Evolutionary conservation across 92 coral and sea anemone species (phyloP).

Genomic region (Epizoanthus stellaris): DNA sequence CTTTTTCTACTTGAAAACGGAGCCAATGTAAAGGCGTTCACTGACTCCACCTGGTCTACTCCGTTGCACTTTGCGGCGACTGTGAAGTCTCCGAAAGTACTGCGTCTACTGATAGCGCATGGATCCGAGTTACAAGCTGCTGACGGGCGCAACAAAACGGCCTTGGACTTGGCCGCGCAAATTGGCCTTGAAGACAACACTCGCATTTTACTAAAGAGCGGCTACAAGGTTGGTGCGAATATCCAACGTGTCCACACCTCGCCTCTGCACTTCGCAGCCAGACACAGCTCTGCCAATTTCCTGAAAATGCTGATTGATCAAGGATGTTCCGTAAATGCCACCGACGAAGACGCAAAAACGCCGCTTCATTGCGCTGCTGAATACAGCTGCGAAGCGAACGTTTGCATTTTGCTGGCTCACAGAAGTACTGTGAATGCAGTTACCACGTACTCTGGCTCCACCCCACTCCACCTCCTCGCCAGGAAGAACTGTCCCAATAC

Average conservation of each 20-base stretch:
- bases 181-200: constrained; percentile 28
- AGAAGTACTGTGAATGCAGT: constrained; percentile 27
- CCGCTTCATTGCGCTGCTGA: constrained; percentile 41
- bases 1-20: constrained; percentile 34
- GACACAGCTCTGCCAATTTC: constrained; percentile 30
- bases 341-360: constrained; percentile 20
- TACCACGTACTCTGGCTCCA: constrained; percentile 11
- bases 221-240: neutral
- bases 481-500: constrained; percentile 32
- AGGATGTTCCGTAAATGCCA: constrained; percentile 31
- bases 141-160: constrained; percentile 24
- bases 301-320: constrained; percentile 25
- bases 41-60: constrained; percentile 37
- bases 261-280: constrained; percentile 31
- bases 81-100: constrained; percentile 12
- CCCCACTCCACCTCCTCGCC: constrained; percentile 30
- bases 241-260: neutral
- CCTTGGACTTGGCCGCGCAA: constrained; percentile 33
- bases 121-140: constrained; percentile 29
- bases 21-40: constrained; percentile 34
- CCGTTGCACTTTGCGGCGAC: constrained; percentile 34
- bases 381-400: constrained; percentile 31
- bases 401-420: constrained; percentile 14
- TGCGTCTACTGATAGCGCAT: neutral
- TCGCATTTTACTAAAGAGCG: constrained; percentile 29